A percentile compares a stretch with the other conserved stretches of the same genome.
Evolutionary conservation across 2,888 invertebrate species (phyloP).

Genomic region (Ochlodes sylvanus): DNA sequence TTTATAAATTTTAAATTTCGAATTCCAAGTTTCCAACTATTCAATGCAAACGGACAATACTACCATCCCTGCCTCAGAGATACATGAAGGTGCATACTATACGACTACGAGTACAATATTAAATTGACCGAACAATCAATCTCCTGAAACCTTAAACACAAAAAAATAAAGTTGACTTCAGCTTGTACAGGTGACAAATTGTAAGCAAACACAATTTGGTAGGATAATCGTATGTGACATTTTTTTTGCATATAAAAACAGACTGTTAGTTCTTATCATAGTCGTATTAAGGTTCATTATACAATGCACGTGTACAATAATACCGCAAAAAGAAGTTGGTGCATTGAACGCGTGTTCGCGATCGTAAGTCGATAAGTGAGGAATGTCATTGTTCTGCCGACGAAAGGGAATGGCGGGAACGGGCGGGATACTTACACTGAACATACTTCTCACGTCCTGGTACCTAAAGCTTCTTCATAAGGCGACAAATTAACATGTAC

Average conservation of each 20-base stretch:
- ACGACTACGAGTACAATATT: neutral
- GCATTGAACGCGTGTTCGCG: slow-evolving; percentile 47
- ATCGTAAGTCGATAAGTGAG: slow-evolving; percentile 52
- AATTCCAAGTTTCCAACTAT: neutral
- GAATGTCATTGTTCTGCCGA: slow-evolving; percentile 57
- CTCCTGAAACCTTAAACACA: neutral
- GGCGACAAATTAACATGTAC: slow-evolving; percentile 37
- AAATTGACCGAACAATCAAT: neutral
- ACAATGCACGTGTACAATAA: neutral
- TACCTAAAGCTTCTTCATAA: slow-evolving; percentile 45
- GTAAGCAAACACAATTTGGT: slow-evolving; percentile 29
- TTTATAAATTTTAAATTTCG: neutral
- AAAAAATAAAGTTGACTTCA: slow-evolving; percentile 26
- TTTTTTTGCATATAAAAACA: neutral
- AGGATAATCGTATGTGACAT: slow-evolving; percentile 19
- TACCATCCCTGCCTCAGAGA: neutral
- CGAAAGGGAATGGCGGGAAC: slow-evolving; percentile 58
- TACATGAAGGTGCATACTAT: neutral
- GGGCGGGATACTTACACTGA: slow-evolving; percentile 51
- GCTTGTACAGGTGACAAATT: slow-evolving; percentile 21
- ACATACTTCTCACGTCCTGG: slow-evolving; percentile 56
- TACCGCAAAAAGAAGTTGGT: neutral
- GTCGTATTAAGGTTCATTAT: slow-evolving; percentile 3
- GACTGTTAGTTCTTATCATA: neutral
- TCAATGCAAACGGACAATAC: neutral